Conservation (phyloP, 1,140 invertebrate species). For the Argopecten irradians region DNA sequence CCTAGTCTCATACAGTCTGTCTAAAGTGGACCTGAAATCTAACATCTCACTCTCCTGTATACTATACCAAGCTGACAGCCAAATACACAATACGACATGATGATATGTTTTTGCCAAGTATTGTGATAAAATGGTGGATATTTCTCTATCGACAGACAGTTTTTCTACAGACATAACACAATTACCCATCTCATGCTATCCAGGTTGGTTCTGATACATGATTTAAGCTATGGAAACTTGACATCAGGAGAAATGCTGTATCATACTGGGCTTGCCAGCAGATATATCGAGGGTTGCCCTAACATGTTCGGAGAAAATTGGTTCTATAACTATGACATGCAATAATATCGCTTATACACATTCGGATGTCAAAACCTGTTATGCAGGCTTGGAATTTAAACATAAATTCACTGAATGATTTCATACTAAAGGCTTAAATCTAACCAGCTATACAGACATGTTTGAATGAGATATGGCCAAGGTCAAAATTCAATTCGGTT, state of each 20-base stretch:
- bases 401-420: slow-evolving; percentile 3
- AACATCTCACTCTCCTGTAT: background rate
- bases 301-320: background rate
- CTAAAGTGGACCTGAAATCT: background rate
- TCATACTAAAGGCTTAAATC: background rate
- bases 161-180: slow-evolving; percentile 9
- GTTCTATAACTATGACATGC: background rate
- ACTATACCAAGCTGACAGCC: slow-evolving; percentile 4
- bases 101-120: slow-evolving; percentile 6
- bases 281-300: background rate
- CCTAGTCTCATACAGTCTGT: background rate
- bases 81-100: slow-evolving; percentile 3
- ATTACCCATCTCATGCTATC: background rate
- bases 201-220: background rate
- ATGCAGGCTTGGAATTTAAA: background rate
- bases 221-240: background rate
- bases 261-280: background rate
- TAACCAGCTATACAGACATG: background rate
- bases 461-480: background rate
- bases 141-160: slow-evolving; percentile 21
- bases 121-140: slow-evolving; percentile 6
- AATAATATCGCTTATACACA: background rate
- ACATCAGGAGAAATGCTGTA: background rate
- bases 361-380: background rate
- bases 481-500: background rate